Evolutionary conservation across 2,797 vertebrate species (phyloP).

Genomic region (Takifugu rubripes): DNA sequence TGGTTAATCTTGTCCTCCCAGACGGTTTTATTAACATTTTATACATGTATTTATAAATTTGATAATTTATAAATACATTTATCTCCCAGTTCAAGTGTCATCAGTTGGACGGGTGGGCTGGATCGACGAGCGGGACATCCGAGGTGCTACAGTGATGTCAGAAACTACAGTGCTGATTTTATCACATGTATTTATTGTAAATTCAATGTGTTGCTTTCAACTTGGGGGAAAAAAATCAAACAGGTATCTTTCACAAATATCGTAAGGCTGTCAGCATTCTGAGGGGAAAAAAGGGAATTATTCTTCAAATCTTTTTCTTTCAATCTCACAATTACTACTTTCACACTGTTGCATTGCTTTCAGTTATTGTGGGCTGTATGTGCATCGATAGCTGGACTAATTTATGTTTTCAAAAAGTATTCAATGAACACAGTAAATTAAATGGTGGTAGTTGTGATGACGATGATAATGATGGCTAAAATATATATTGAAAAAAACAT

Average conservation of each 20-base stretch:
- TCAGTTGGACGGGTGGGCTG: not conserved
- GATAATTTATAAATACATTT: not conserved
- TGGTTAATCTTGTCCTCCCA: not conserved
- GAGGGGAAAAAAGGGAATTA: too few relatives aligned
- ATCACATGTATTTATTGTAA: not conserved
- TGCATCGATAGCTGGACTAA: too few relatives aligned
- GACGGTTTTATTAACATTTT: slow-evolving; percentile 1
- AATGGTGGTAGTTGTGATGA: too few relatives aligned
- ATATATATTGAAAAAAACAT: too few relatives aligned
- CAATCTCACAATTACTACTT: too few relatives aligned
- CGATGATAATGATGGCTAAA: too few relatives aligned
- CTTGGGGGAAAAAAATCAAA: not conserved
- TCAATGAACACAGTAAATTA: too few relatives aligned
- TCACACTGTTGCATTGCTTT: too few relatives aligned
- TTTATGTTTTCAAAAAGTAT: too few relatives aligned
- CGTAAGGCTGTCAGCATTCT: not conserved
- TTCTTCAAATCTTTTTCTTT: too few relatives aligned
- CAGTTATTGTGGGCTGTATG: too few relatives aligned
- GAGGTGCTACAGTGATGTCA: not conserved
- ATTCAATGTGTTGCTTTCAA: not conserved
- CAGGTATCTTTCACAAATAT: slow-evolving; percentile 10
- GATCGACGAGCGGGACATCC: not conserved
- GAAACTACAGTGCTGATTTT: slow-evolving; percentile 8
- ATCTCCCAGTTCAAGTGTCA: not conserved
- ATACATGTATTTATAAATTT: not conserved